Percentiles rank a stretch among this genome's conserved stretches.
Evolutionary conservation across 1,140 invertebrate genomes (phyloP).

Genomic region (Zophobas atratus): DNA sequence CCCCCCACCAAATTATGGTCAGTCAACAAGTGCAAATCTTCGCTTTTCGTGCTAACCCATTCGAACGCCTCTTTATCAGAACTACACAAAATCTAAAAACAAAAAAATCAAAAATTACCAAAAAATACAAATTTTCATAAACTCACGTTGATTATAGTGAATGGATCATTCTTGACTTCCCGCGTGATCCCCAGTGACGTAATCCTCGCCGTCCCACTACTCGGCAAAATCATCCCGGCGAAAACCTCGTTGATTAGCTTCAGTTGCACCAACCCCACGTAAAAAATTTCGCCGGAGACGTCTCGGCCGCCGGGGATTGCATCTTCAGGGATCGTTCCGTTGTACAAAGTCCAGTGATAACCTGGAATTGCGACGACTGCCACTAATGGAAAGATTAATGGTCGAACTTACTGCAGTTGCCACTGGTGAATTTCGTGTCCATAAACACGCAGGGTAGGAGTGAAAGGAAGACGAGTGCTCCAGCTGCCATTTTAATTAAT

Average conservation of each 20-base stretch:
- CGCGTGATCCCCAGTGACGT: conserved; percentile 1
- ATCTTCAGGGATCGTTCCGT: conserved; percentile 9
- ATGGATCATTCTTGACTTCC: conserved; percentile 25
- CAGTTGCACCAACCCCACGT: conserved; percentile 21
- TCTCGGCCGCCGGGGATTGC: conserved; percentile 13
- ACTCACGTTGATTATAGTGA: conserved; percentile 11
- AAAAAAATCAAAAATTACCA: background rate
- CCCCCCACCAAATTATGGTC: conserved; percentile 27
- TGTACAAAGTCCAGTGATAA: conserved; percentile 43
- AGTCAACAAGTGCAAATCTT: conserved; percentile 20
- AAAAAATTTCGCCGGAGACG: conserved; percentile 1
- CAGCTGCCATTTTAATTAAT: conserved; percentile 33
- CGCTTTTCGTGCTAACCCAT: conserved; percentile 40
- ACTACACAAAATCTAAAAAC: conserved; percentile 43
- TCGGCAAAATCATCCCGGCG: background rate
- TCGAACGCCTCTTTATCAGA: background rate
- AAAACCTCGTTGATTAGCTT: conserved; percentile 26
- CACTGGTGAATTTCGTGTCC: background rate
- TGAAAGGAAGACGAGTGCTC: conserved; percentile 5
- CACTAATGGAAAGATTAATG: background rate
- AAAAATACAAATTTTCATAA: background rate
- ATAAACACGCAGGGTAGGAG: conserved; percentile 2
- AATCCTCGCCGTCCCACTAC: background rate
- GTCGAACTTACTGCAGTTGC: conserved; percentile 32
- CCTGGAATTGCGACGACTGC: conserved; percentile 8